Evolutionary conservation across 2,888 invertebrate species (phyloP).

Genomic region (Amiota communis): DNA sequence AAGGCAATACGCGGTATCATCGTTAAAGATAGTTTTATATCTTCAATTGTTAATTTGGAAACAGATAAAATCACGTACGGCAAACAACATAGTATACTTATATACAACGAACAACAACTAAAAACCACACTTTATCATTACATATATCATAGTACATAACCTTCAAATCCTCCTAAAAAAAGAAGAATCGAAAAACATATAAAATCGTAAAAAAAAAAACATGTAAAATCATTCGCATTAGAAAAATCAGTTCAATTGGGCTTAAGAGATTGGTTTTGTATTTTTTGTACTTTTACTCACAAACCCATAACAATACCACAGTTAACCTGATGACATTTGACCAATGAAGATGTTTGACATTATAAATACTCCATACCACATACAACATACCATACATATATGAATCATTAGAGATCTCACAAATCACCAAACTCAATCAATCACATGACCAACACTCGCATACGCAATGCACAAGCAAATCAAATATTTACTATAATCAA

Average conservation of each 20-base stretch:
- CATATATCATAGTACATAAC: conserved; percentile 22
- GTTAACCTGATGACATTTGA: conserved; percentile 26
- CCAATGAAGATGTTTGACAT: conserved; percentile 6
- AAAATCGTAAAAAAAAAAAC: neutral
- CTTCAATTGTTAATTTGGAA: conserved; percentile 94
- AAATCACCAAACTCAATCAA: neutral
- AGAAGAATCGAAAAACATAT: neutral
- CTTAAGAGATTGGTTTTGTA: conserved; percentile 26
- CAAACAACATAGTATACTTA: conserved; percentile 29
- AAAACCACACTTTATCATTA: neutral
- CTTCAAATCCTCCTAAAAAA: neutral
- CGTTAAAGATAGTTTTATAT: conserved; percentile 96
- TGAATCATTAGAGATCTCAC: conserved; percentile 28
- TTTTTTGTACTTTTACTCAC: too few species aligned
- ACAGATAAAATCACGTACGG: conserved; percentile 91
- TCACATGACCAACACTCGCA: conserved; percentile 48
- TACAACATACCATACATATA: neutral
- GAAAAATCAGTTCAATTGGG: conserved; percentile 25
- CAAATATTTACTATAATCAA: neutral
- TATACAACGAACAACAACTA: neutral
- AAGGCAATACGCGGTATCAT: conserved; percentile 92
- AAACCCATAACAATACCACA: too few species aligned
- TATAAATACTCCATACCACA: conserved; percentile 19
- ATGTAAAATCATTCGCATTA: neutral
- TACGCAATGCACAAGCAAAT: conserved; percentile 60